A percentile compares a stretch with the other conserved stretches of the same genome.
These are phyloP conservation scores for Malaclemys terrapin DNA, from an alignment of 2,113 vertebrate species.

Conservation along the genomic window DNA sequence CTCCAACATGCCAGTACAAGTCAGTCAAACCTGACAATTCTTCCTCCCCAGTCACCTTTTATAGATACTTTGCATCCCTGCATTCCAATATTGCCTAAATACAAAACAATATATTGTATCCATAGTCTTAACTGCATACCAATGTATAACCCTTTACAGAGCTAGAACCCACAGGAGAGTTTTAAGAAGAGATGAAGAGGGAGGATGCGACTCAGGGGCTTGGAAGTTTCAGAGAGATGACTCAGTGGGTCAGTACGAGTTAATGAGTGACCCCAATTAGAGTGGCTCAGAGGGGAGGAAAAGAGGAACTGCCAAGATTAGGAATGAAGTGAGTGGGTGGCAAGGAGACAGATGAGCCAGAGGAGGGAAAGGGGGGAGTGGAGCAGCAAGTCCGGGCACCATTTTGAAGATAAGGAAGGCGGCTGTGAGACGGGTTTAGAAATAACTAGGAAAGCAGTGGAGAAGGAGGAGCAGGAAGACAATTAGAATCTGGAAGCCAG, in stretches of 20 bases:
- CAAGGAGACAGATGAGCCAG: background rate
- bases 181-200: background rate
- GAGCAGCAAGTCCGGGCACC: background rate
- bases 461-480: background rate
- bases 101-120: background rate
- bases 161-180: background rate
- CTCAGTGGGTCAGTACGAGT: rapidly evolving
- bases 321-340: background rate
- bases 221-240: background rate
- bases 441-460: background rate
- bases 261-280: background rate
- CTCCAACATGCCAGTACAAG: background rate
- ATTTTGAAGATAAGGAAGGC: background rate
- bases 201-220: background rate
- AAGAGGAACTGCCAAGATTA: background rate
- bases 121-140: background rate
- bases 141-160: background rate
- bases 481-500: background rate
- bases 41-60: background rate
- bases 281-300: background rate
- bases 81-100: background rate
- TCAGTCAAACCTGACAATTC: rapidly evolving
- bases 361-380: background rate
- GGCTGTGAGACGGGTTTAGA: background rate
- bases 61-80: background rate